Evolutionary conservation across 2,113 vertebrate genomes (phyloP).

Genomic region (Castor canadensis): DNA sequence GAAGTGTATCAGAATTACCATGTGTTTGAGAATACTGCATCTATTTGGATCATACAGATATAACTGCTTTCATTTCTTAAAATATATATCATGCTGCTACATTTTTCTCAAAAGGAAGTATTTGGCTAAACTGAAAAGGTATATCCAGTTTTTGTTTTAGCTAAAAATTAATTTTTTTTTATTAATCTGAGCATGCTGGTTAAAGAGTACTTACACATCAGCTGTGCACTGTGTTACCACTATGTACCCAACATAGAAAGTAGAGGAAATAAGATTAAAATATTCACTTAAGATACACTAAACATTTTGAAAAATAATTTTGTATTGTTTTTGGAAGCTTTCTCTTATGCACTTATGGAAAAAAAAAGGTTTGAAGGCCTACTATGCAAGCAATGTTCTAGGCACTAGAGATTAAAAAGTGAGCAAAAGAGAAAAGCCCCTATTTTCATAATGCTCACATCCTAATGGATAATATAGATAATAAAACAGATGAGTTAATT

Average conservation of each 20-base stretch:
- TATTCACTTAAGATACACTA: too few relatives aligned
- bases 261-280: background rate
- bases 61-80: background rate
- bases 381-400: background rate
- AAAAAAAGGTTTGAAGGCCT: background rate
- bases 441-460: background rate
- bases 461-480: background rate
- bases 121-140: background rate
- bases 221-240: background rate
- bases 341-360: background rate
- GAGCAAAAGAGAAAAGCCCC: background rate
- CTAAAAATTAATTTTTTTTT: background rate
- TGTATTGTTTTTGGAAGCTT: background rate
- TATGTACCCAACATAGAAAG: background rate
- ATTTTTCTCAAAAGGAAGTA: conserved; percentile 18
- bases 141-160: background rate
- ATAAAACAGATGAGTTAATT: background rate
- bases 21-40: background rate
- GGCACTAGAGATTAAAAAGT: background rate
- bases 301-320: background rate
- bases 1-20: background rate
- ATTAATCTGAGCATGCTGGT: background rate
- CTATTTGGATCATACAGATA: background rate
- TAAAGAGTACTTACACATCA: background rate
- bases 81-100: background rate